phyloP scores from a whole-genome alignment of 2,888 invertebrate genomes.

The Stenchaetothrips biformis region DNA sequence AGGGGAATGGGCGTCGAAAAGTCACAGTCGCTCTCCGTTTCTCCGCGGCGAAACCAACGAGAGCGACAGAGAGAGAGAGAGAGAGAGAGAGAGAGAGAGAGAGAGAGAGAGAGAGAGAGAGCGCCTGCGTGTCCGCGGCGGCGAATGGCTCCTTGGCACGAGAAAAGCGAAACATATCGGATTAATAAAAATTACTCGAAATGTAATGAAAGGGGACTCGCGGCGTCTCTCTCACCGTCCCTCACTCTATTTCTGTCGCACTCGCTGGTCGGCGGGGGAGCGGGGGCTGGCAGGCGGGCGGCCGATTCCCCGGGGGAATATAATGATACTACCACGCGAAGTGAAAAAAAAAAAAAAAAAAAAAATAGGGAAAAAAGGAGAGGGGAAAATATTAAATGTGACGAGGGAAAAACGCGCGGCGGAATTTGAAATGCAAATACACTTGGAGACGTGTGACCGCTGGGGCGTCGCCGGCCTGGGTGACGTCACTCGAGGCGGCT shows the following conservation, averaged over 20 bases:
- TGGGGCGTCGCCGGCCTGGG: too few species aligned
- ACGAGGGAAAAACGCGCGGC: slow-evolving; percentile 6
- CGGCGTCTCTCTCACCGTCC: background rate
- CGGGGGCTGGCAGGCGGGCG: too few species aligned
- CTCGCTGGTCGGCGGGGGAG: too few species aligned
- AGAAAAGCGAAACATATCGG: background rate
- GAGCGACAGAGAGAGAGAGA: too few species aligned
- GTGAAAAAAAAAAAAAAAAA: background rate
- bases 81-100: background rate
- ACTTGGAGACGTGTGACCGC: slow-evolving; percentile 6
- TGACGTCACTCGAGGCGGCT: background rate
- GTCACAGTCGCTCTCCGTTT: too few species aligned
- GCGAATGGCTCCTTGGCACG: slow-evolving; percentile 3
- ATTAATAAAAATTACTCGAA: slow-evolving; percentile 14
- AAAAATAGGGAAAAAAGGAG: too few species aligned
- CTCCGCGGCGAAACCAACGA: too few species aligned
- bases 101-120: background rate
- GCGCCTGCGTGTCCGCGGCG: background rate
- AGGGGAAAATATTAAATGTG: background rate
- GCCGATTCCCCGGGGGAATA: background rate
- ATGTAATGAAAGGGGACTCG: slow-evolving; percentile 10
- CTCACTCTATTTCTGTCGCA: too few species aligned
- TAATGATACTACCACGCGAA: background rate
- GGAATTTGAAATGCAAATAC: slow-evolving; percentile 17
- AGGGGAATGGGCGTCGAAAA: too few species aligned